A percentile compares a stretch with the other conserved stretches of the same genome.
Evolutionary conservation across 2,797 vertebrate species (phyloP).

Genomic region (Astyanax mexicanus): DNA sequence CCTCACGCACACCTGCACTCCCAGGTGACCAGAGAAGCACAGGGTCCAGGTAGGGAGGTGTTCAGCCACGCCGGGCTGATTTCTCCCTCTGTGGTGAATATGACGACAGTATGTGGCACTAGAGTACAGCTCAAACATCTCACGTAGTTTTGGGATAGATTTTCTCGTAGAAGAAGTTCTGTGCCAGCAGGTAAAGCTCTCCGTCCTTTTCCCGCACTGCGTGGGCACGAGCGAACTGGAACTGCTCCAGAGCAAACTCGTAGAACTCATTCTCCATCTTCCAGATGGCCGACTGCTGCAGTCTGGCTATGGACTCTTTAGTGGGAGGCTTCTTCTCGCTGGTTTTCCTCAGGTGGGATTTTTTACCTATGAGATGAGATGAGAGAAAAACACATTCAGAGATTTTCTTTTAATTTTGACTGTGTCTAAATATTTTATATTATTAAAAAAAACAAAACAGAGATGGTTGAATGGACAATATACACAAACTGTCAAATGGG

Average conservation of each 20-base stretch:
- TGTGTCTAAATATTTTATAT: too few species aligned
- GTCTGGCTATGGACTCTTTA: constrained; percentile 94
- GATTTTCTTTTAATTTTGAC: too few species aligned
- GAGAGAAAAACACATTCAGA: too few species aligned
- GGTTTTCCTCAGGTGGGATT: constrained; percentile 98
- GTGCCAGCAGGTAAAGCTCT: constrained; percentile 87
- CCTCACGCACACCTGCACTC: neutral
- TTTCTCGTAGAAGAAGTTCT: constrained; percentile 99
- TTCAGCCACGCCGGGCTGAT: neutral
- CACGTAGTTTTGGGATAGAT: constrained; percentile 69
- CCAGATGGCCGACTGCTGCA: constrained; percentile 97
- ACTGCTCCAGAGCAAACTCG: constrained; percentile 98
- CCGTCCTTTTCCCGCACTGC: constrained; percentile 98
- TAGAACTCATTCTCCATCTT: constrained; percentile 99
- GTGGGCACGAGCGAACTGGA: constrained; percentile 96
- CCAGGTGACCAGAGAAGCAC: constrained; percentile 1
- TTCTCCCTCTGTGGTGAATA: constrained; percentile 32
- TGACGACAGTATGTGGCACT: constrained; percentile 7
- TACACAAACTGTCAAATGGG: too few species aligned
- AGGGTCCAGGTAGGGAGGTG: constrained; percentile 20
- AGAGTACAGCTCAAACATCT: constrained; percentile 3
- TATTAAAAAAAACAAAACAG: too few species aligned
- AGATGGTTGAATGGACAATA: too few species aligned
- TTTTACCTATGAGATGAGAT: constrained; percentile 88
- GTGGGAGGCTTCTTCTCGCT: constrained; percentile 97